phyloP scores from a whole-genome alignment of 2,797 vertebrate species.

The Epinephelus malabaricus region DNA sequence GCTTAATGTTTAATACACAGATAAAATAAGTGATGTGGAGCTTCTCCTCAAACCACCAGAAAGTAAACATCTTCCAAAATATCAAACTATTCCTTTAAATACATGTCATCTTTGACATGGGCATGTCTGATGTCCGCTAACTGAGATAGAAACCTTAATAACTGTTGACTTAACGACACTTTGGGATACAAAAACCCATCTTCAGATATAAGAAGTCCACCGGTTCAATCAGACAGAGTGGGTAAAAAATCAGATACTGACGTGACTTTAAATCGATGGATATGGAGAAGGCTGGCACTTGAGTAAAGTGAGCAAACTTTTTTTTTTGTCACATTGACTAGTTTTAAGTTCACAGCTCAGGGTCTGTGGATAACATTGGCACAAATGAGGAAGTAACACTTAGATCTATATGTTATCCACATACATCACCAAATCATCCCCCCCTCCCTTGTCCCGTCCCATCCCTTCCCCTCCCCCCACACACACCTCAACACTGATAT shows the following conservation, averaged over 20 bases:
- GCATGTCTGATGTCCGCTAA: slow-evolving; percentile 18
- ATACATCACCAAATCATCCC: slow-evolving; percentile 47
- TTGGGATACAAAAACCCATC: slow-evolving; percentile 24
- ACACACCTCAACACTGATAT: slow-evolving; percentile 70
- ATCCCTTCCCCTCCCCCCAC: not conserved
- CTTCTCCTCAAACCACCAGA: not conserved
- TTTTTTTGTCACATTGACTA: slow-evolving; percentile 56
- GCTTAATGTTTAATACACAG: not conserved
- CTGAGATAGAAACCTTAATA: slow-evolving; percentile 35
- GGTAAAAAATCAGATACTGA: slow-evolving; percentile 37
- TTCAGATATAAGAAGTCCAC: slow-evolving; percentile 22
- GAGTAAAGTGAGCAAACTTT: slow-evolving; percentile 59
- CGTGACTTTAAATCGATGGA: slow-evolving; percentile 32
- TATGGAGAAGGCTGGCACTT: slow-evolving; percentile 69
- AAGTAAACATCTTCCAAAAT: slow-evolving; percentile 17
- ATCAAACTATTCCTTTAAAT: slow-evolving; percentile 25
- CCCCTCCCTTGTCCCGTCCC: not conserved
- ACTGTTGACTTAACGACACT: slow-evolving; percentile 36
- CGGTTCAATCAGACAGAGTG: slow-evolving; percentile 41
- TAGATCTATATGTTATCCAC: slow-evolving; percentile 68
- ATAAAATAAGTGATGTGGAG: not conserved
- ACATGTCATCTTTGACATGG: slow-evolving; percentile 16
- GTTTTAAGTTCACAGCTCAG: slow-evolving; percentile 79
- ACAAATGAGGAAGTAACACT: slow-evolving; percentile 77
- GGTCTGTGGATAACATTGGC: slow-evolving; percentile 80